Percentiles rank a stretch among this genome's conserved stretches.
Evolutionary conservation across 2,797 vertebrate genomes (phyloP).

Genomic region (Gambelia wislizenii): DNA sequence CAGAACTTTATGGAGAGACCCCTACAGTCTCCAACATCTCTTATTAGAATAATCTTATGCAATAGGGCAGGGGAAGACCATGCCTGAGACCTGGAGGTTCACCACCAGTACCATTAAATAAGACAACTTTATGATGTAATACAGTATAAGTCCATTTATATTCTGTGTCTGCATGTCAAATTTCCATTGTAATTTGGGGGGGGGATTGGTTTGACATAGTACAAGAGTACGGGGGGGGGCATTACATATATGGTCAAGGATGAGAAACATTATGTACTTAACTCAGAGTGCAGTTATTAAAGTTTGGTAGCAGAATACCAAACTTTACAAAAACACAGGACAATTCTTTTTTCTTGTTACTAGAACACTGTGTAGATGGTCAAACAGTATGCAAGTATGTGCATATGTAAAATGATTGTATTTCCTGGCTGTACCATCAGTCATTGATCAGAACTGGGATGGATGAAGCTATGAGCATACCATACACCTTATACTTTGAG

Average conservation of each 20-base stretch:
- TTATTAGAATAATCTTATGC: not conserved
- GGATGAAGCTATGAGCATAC: not conserved
- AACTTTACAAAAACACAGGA: not conserved
- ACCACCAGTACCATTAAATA: not conserved
- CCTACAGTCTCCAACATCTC: not conserved
- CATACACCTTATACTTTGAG: no score
- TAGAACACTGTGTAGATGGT: not conserved
- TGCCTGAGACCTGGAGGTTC: not conserved
- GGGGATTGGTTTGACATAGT: not conserved
- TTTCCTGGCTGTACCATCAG: not conserved
- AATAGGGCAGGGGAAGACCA: not conserved
- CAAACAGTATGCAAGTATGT: not conserved
- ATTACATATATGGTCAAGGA: not conserved
- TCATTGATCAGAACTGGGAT: not conserved
- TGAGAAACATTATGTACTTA: not conserved
- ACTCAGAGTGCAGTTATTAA: no score
- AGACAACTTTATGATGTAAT: not conserved
- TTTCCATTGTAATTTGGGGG: not conserved
- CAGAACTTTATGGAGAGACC: not conserved
- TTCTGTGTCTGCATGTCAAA: not conserved
- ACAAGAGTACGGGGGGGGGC: not conserved
- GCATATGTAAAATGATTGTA: not conserved
- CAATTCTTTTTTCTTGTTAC: not conserved
- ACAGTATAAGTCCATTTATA: not conserved
- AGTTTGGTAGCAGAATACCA: not conserved